A percentile compares a stretch with the other conserved stretches of the same genome.
Evolutionary conservation across 2,113 vertebrate species (phyloP).

Genomic region (Hippotragus niger): DNA sequence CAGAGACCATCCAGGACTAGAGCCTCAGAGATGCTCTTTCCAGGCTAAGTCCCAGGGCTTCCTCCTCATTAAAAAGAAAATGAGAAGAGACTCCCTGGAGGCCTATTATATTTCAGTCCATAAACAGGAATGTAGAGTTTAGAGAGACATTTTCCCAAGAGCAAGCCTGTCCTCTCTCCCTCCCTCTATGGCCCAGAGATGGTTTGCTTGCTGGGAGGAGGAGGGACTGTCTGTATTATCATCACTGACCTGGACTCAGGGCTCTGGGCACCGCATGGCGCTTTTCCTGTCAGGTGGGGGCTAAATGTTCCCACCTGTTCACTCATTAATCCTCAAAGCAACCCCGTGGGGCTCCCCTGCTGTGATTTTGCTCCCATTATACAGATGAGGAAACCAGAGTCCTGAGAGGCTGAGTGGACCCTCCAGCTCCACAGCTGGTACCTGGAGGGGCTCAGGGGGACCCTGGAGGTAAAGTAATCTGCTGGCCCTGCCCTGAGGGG

Average conservation of each 20-base stretch:
- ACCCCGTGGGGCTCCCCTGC: accelerated
- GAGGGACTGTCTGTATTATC: accelerated
- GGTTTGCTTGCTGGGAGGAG: accelerated
- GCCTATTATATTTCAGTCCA: too few relatives aligned
- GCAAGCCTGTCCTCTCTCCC: too few relatives aligned
- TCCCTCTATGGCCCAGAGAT: too few relatives aligned
- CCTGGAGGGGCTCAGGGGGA: accelerated
- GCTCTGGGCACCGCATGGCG: accelerated
- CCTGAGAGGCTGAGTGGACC: neutral
- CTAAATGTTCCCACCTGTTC: accelerated
- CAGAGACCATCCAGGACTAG: neutral
- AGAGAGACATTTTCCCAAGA: too few relatives aligned
- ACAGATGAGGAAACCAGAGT: neutral
- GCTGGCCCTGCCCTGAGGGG: too few relatives aligned
- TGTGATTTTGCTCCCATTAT: neutral
- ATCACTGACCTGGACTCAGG: neutral
- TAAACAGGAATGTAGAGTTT: accelerated
- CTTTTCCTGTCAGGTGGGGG: accelerated
- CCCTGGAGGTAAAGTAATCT: accelerated
- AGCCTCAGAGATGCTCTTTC: neutral
- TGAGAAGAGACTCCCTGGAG: neutral
- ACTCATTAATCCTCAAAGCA: neutral
- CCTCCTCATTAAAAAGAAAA: neutral
- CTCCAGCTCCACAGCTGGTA: accelerated
- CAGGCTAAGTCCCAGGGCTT: too few relatives aligned